Base-by-base conservation (phyloP, 2,888 invertebrate species). In the Microplitis deprimator region DNA sequence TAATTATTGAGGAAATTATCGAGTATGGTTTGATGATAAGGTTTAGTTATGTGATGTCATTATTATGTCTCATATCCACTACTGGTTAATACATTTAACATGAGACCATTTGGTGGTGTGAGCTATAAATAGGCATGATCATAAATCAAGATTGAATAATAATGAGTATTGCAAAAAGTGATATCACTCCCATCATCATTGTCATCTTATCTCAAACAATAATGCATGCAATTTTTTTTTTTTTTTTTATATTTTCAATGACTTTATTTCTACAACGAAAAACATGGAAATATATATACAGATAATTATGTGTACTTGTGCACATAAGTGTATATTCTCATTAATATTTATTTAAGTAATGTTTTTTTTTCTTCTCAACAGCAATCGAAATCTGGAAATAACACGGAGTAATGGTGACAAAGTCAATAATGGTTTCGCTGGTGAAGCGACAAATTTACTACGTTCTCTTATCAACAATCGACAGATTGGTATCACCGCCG, bases 381-480 rank as follows among this genome's bases (percentile, higher is more conserved):
- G 89, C 82, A 89, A 89, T 79, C 88, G 89, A 79, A 89, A 85
- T 77, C 81, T 89, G 80, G 89, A 89, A 83, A 89, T 89, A 79
- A 89, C 89, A 65, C 85, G 88, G 82, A 87, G 88, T 16, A 89
- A 89, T 74, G 89, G 89, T 17, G 89, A 89, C 67, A 88, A 87
- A 79, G 59, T 87, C 68, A 89, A 89, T 78, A 89, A 89, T 80
- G 89, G 89, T 5, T 89, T 85, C 77, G 83, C 86, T 20, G 94
- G 94, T 29, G 95, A 95, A 88, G 94, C 95, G 64, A 94, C 95
- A 77, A 95, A 95, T 87, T 89, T 96, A 64, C 90, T 96, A 39
- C 91, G 95, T 82, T 93, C 95, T 85, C 91, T 96, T 85, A 95
- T 96, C 85, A 95, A 94, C 88, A 95, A 94, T 90, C 92, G 95